phyloP scores from a whole-genome alignment of 2,888 invertebrate genomes.

The Orthosia cruda region DNA sequence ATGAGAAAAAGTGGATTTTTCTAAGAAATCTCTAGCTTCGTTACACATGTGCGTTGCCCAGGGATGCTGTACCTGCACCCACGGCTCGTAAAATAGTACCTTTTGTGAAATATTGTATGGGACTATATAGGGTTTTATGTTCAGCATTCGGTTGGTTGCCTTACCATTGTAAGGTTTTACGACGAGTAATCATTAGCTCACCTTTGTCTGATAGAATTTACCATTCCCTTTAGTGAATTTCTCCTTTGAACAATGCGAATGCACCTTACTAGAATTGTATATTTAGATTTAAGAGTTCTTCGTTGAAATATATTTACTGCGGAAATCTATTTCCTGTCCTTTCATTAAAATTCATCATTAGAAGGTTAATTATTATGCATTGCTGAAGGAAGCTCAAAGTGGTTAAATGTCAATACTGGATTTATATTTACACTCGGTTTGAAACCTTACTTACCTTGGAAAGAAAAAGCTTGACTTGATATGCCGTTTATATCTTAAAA shows the following conservation, averaged over 20 bases:
- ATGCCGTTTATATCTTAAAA: conserved; percentile 27
- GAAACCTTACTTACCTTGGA: conserved; percentile 43
- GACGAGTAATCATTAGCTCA: conserved; percentile 63
- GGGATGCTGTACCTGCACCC: conserved; percentile 78
- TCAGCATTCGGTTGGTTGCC: conserved; percentile 57
- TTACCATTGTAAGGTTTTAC: conserved; percentile 63
- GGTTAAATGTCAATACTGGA: conserved; percentile 36
- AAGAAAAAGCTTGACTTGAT: conserved; percentile 24
- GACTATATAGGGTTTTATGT: conserved; percentile 57
- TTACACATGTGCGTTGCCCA: conserved; percentile 79
- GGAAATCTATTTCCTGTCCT: conserved; percentile 58
- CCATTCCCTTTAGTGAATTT: conserved; percentile 35
- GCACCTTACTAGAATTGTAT: conserved; percentile 20
- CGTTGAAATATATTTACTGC: conserved; percentile 51
- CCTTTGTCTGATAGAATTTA: conserved; percentile 58
- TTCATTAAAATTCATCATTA: conserved; percentile 51
- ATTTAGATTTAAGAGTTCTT: conserved; percentile 36
- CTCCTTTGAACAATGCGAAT: conserved; percentile 26
- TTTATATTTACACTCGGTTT: conserved; percentile 21
- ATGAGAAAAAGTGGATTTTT: conserved; percentile 76
- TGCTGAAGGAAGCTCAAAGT: conserved; percentile 30
- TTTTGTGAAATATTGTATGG: conserved; percentile 69
- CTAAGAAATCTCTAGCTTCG: conserved; percentile 80
- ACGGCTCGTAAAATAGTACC: conserved; percentile 69
- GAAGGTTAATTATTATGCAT: conserved; percentile 52